Evolutionary conservation across 2,888 invertebrate species (phyloP).

Genomic region (Epinotia brunnichana): DNA sequence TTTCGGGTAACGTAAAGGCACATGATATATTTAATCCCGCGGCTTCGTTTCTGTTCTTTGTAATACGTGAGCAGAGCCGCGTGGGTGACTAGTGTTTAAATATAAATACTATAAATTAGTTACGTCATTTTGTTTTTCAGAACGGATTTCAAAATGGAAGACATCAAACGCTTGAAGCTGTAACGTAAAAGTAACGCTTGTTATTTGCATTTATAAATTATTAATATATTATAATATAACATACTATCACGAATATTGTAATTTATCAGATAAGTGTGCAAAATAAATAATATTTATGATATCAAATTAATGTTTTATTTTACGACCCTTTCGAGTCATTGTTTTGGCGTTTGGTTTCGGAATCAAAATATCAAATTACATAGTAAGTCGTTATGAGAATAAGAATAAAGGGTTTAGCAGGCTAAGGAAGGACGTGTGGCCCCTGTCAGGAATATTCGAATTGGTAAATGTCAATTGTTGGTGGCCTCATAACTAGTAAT

Average conservation of each 20-base stretch:
- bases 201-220: constrained; percentile 24
- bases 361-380: no score
- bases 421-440: no score
- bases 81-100: no score
- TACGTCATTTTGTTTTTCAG: constrained; percentile 70
- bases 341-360: no score
- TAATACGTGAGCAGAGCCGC: no score
- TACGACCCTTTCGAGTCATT: neutral
- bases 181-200: constrained; percentile 48
- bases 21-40: constrained; percentile 65
- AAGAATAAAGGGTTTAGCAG: no score
- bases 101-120: neutral
- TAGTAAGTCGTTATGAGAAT: no score
- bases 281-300: neutral
- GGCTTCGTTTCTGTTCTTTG: no score
- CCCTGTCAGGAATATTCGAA: no score
- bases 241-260: neutral
- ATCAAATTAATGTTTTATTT: neutral
- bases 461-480: no score
- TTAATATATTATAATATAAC: neutral
- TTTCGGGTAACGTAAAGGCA: no score
- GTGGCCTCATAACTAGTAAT: no score
- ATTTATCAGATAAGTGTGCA: neutral
- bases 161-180: constrained; percentile 87
- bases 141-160: constrained; percentile 92